Conservation (phyloP, 2,888 invertebrate species). For the Chelonus formosanus region DNA sequence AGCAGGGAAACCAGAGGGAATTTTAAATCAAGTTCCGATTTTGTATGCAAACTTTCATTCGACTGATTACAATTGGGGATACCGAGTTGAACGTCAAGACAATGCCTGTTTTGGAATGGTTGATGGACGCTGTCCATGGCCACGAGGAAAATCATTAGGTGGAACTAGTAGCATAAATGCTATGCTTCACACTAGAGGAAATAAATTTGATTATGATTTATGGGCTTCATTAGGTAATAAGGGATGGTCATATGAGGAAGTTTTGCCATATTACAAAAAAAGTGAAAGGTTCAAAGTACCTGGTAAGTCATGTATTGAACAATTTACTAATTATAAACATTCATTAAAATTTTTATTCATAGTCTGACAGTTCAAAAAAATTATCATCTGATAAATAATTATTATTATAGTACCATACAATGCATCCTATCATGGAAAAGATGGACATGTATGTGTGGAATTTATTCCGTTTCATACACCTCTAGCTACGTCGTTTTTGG, state of each 20-base stretch:
- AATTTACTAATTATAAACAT: background rate
- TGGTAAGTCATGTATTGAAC: conserved; percentile 30
- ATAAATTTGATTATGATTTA: conserved; percentile 44
- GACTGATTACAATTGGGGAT: conserved; percentile 77
- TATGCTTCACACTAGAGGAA: conserved; percentile 58
- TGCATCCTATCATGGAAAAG: conserved; percentile 59
- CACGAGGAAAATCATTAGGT: conserved; percentile 66
- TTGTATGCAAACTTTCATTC: conserved; percentile 70
- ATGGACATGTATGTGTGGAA: conserved; percentile 62
- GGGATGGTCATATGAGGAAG: conserved; percentile 26
- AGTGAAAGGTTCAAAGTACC: conserved; percentile 42
- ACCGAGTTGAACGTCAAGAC: conserved; percentile 73
- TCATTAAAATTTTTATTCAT: background rate
- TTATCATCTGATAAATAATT: conserved; percentile 6
- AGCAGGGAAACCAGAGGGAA: conserved; percentile 69
- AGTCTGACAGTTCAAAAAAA: background rate
- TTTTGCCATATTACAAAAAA: conserved; percentile 43
- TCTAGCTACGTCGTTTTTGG: conserved; percentile 57
- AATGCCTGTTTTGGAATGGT: conserved; percentile 75
- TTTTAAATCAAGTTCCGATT: conserved; percentile 70
- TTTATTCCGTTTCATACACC: conserved; percentile 60
- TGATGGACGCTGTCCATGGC: conserved; percentile 79
- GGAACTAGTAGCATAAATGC: conserved; percentile 59
- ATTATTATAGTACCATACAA: conserved; percentile 69
- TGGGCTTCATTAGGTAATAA: conserved; percentile 42